Evolutionary conservation across 2,113 vertebrate genomes (phyloP).

Genomic region (Brachypodius melanocephalos): DNA sequence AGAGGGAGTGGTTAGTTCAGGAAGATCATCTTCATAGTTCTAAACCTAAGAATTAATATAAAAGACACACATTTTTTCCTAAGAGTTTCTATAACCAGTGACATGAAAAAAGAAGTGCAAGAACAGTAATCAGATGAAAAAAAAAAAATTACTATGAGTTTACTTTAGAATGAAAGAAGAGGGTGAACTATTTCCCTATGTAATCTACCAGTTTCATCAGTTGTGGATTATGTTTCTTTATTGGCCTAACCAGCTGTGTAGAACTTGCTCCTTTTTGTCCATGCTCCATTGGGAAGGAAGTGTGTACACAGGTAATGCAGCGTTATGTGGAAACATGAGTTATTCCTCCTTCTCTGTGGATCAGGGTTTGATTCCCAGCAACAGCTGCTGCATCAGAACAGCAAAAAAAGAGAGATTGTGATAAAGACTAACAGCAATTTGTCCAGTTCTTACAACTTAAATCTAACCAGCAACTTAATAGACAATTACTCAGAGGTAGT

Average conservation of each 20-base stretch:
- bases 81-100: neutral
- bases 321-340: neutral
- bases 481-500: neutral
- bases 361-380: neutral
- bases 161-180: neutral
- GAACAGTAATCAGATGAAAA: neutral
- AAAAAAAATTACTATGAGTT: neutral
- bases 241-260: neutral
- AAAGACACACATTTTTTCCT: neutral
- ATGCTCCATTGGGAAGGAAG: neutral
- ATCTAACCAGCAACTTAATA: neutral
- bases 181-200: neutral
- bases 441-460: neutral
- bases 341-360: neutral
- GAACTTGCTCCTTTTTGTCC: neutral
- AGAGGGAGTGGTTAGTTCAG: neutral
- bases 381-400: neutral
- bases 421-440: conserved; percentile 2
- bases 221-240: neutral
- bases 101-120: neutral
- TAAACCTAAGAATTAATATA: neutral
- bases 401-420: neutral
- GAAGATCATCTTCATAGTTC: neutral
- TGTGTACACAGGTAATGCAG: neutral
- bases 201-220: neutral